A percentile compares a stretch with the other conserved stretches of the same genome.
Conservation (phyloP, 1,140 invertebrate species). For the Listronotus oregonensis region DNA sequence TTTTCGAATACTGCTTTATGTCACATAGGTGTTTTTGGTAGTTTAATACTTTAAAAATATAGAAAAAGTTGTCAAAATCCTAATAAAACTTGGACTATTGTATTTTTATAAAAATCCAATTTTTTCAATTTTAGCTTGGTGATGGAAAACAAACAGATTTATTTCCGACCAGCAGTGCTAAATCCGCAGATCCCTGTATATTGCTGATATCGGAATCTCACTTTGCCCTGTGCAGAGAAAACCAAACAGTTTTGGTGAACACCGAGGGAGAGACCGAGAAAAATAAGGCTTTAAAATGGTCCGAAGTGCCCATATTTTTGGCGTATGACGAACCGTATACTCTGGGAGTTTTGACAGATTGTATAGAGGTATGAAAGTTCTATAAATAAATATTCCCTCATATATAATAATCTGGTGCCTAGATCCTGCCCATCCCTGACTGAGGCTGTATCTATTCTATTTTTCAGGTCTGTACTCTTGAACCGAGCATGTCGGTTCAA, state of each 20-base stretch:
- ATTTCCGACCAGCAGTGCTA: constrained; percentile 80
- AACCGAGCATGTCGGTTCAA: constrained; percentile 75
- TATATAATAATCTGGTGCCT: too few relatives aligned
- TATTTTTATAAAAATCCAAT: too few relatives aligned
- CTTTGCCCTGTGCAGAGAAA: constrained; percentile 80
- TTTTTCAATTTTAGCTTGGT: constrained; percentile 8
- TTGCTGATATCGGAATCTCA: constrained; percentile 73
- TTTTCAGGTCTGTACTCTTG: constrained; percentile 63
- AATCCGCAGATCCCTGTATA: constrained; percentile 82
- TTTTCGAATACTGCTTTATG: too few relatives aligned
- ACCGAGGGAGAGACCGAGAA: constrained; percentile 70
- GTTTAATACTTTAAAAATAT: too few relatives aligned
- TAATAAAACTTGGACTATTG: too few relatives aligned
- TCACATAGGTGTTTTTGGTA: too few relatives aligned
- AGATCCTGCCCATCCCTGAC: too few relatives aligned
- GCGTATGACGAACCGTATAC: constrained; percentile 92
- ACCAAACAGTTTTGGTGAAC: constrained; percentile 82
- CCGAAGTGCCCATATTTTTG: constrained; percentile 76
- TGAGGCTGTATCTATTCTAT: too few relatives aligned
- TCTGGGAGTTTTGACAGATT: constrained; percentile 79
- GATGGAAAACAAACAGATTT: constrained; percentile 74
- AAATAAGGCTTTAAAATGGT: constrained; percentile 79
- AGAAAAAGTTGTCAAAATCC: too few relatives aligned
- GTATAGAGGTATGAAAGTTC: constrained; percentile 70
- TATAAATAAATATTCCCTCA: too few relatives aligned